Evolutionary conservation across 2,113 vertebrate genomes (phyloP).

Genomic region (Lophura nycthemera): DNA sequence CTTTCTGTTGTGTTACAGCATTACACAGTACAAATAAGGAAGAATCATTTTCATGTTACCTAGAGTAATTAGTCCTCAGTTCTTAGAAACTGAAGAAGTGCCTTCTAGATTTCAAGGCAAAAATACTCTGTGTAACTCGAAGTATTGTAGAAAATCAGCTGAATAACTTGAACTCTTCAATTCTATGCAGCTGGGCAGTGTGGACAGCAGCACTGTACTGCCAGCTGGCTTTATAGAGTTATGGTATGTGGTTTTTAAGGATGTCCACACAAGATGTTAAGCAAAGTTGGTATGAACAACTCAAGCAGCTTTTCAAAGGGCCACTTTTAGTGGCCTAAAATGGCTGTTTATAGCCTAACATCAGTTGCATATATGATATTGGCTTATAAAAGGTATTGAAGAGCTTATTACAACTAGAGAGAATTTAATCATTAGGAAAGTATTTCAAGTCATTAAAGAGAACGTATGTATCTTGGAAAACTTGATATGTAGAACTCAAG

Average conservation of each 20-base stretch:
- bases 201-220: background rate
- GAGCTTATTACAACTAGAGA: background rate
- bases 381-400: slow-evolving; percentile 23
- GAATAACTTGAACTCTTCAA: background rate
- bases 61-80: background rate
- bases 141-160: background rate
- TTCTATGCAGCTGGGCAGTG: background rate
- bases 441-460: slow-evolving; percentile 59
- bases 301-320: background rate
- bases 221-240: background rate
- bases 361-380: background rate
- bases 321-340: background rate
- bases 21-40: background rate
- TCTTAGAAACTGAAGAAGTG: background rate
- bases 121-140: background rate
- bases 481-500: slow-evolving; percentile 41
- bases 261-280: background rate
- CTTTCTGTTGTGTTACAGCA: too few species aligned
- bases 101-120: background rate
- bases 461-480: slow-evolving; percentile 51
- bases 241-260: background rate
- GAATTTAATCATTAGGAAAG: slow-evolving; percentile 62
- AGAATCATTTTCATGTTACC: background rate
- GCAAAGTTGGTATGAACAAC: background rate
- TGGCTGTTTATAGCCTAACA: background rate